These are phyloP conservation scores for Actinopyga echinites DNA, from an alignment of 53 echinoderm and acorn worm species.

Conservation along the genomic window DNA sequence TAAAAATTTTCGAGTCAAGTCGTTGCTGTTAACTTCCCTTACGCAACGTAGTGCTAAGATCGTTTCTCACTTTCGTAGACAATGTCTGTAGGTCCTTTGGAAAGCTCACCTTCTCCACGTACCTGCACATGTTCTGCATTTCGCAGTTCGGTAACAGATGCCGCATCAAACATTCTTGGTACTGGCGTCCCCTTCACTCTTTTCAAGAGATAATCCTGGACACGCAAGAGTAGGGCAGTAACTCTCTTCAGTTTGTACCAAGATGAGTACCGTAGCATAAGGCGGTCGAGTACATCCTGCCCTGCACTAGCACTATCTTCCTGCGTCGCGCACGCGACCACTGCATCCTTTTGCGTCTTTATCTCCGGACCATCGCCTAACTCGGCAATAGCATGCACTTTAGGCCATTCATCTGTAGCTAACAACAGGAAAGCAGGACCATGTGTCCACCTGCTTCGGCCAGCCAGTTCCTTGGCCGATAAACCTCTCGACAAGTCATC, in stretches of 20 bases:
- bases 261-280: constrained; percentile 33
- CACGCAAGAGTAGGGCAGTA: constrained; percentile 42
- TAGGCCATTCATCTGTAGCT: constrained; percentile 15
- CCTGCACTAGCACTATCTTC: too few species aligned
- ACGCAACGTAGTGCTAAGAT: too few species aligned
- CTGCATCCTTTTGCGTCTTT: background rate
- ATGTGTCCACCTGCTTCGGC: background rate
- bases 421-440: constrained; percentile 34
- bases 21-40: too few species aligned
- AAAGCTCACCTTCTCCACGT: too few species aligned
- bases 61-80: too few species aligned
- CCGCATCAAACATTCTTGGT: too few species aligned
- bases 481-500: constrained; percentile 56
- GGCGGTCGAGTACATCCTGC: constrained; percentile 14
- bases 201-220: background rate
- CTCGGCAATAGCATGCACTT: background rate
- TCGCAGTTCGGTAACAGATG: too few species aligned
- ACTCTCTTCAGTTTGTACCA: constrained; percentile 54
- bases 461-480: constrained; percentile 14
- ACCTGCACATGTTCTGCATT: too few species aligned
- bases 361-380: background rate
- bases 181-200: background rate
- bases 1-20: too few species aligned
- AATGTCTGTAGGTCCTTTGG: too few species aligned
- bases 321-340: constrained; percentile 2